Percentiles rank a stretch among this genome's conserved stretches.
phyloP scores from a whole-genome alignment of 2,888 invertebrate genomes.

The Heliconius charithonia region DNA sequence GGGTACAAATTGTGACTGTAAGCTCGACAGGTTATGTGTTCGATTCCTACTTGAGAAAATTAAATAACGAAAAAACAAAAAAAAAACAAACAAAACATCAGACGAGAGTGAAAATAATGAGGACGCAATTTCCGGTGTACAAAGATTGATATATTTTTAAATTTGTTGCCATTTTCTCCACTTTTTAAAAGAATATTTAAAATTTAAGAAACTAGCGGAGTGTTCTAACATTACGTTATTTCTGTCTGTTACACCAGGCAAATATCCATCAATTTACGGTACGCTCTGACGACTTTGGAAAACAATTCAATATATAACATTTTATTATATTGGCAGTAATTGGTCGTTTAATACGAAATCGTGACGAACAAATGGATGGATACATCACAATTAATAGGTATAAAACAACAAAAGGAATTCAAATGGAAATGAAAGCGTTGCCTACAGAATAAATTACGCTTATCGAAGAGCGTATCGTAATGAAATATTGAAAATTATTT shows the following conservation, averaged over 20 bases:
- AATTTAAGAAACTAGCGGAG: too few species aligned
- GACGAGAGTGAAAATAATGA: too few species aligned
- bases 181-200: not conserved
- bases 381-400: conserved; percentile 12
- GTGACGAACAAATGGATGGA: conserved; percentile 4
- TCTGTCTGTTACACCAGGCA: not conserved
- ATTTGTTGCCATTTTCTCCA: not conserved
- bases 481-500: conserved; percentile 1
- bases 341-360: conserved; percentile 6
- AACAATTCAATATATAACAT: not conserved
- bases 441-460: not conserved
- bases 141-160: not conserved
- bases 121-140: too few species aligned
- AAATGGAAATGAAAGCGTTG: conserved; percentile 15
- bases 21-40: too few species aligned
- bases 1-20: too few species aligned
- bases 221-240: too few species aligned
- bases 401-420: conserved; percentile 4
- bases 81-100: too few species aligned
- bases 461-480: not conserved
- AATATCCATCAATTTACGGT: not conserved
- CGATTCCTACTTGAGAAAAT: too few species aligned
- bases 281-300: not conserved
- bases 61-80: too few species aligned
- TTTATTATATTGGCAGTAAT: not conserved